These are phyloP conservation scores for Hylomyscus alleni DNA, from an alignment of 2,797 vertebrate species.

Conservation along the genomic window DNA sequence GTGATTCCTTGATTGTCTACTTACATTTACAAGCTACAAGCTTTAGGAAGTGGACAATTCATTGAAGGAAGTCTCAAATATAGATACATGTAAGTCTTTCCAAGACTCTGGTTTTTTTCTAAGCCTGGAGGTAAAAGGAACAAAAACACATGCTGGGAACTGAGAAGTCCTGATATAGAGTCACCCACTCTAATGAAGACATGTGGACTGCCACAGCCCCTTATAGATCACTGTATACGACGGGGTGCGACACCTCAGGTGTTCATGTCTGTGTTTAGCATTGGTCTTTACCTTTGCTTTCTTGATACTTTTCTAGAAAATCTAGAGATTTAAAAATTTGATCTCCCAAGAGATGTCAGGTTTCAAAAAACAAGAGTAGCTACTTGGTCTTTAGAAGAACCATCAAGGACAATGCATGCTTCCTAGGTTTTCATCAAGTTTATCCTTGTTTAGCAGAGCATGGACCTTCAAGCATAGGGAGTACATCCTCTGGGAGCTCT, in stretches of 20 bases:
- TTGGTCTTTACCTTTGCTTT: neutral
- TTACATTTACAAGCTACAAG: neutral
- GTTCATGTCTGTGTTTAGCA: neutral
- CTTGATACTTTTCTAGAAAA: neutral
- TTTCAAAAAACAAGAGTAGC: neutral
- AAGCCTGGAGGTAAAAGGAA: neutral
- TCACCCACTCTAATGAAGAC: neutral
- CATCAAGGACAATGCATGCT: neutral
- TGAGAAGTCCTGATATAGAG: neutral
- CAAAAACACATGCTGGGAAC: neutral
- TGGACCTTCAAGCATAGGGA: neutral
- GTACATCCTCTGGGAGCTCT: neutral
- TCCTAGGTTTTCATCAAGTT: conserved; percentile 10
- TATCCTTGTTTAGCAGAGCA: neutral
- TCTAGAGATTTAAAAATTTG: neutral
- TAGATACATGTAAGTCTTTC: conserved; percentile 43
- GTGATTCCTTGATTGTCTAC: neutral
- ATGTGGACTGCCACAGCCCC: neutral
- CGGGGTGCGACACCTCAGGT: neutral
- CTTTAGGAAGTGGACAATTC: neutral
- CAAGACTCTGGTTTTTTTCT: neutral
- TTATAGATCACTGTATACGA: neutral
- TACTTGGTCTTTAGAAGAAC: neutral
- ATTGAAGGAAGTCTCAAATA: neutral
- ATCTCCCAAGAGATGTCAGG: neutral